Base-by-base conservation (phyloP, 2,888 invertebrate genomes). In the Incurvaria masculella region DNA sequence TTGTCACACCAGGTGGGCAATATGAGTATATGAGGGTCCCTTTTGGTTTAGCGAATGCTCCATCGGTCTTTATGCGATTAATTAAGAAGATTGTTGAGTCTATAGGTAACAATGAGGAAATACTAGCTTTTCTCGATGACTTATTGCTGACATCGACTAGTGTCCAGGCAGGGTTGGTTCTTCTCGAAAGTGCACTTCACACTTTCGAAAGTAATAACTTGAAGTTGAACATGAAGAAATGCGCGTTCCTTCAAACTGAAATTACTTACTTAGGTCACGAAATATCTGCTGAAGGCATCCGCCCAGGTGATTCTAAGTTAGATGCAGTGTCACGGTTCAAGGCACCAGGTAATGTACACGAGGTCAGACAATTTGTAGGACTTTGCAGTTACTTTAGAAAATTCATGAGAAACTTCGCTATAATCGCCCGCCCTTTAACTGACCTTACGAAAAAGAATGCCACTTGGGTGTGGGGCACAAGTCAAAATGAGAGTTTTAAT, bases 311-410 rank as follows among this genome's bases (percentile, higher is more conserved):
- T 1, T 45, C 18, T 1, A 16, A 23, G 10, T 6, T 23, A 6
- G 5, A 5, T 5, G 23, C 23, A 23, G 55, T 58, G 1, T 50
- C 53, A 1, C 41, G 54, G 1, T 61, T 59, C 53, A 52, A 53
- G 0, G 23, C 16, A 0, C 61, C 59, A 1, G 45, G 6, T 2
- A 60, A 56, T 38, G 54, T 58, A 4, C 57, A 59, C 39, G 52
- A 57, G n/a, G 19, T 59, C 2, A 50, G 58, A 3, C 57, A 58
- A 26, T 62, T 60, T 49, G 44, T 60, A 1, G 60, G 60, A 0
- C 44, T 60, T 16, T 54, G 52, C 42, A 57, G 57, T 40, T 62
- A 59, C 45, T 62, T 61, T 47, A 42, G 59, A 1, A 59, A 59
- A 43, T 61, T 57, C 45, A 56, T 62, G 16, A 14, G 49, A 2